Conservation (phyloP, 2,113 vertebrate genomes). For the Eurypyga helias region DNA sequence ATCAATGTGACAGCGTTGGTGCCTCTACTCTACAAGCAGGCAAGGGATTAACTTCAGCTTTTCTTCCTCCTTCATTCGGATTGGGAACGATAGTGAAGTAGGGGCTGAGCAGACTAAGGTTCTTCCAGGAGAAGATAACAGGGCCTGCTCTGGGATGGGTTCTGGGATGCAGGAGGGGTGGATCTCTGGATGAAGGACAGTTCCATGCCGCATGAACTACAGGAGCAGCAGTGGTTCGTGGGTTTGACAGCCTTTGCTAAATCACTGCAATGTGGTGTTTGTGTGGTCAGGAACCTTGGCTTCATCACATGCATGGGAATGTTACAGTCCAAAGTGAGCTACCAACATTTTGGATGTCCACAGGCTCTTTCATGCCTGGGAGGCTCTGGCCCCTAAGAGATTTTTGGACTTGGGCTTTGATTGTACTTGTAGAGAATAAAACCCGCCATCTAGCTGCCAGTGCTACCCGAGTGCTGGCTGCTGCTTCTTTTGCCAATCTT, state of each 20-base stretch:
- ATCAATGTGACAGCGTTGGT: not conserved
- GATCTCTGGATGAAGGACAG: not conserved
- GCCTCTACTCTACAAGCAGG: not conserved
- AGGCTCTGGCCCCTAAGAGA: not conserved
- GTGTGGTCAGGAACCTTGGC: not conserved
- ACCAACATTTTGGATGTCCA: not conserved
- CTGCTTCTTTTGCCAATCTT: not conserved
- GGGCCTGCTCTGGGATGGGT: not conserved
- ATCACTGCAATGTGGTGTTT: not conserved
- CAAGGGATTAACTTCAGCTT: not conserved
- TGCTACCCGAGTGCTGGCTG: not conserved
- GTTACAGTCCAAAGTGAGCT: not conserved
- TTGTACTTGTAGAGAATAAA: not conserved
- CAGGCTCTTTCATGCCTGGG: not conserved
- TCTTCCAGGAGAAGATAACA: not conserved
- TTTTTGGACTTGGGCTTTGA: not conserved
- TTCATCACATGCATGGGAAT: not conserved
- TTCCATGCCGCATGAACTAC: not conserved
- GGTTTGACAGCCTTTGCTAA: not conserved
- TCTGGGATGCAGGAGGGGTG: not conserved
- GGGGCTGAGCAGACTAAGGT: not conserved
- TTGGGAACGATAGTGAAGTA: not conserved
- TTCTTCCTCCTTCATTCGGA: not conserved
- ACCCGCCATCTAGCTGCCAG: conserved; percentile 15
- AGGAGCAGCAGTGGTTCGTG: not conserved